These are phyloP conservation scores for Willisornis vidua DNA, from an alignment of 2,113 vertebrate species.

Conservation along the genomic window DNA sequence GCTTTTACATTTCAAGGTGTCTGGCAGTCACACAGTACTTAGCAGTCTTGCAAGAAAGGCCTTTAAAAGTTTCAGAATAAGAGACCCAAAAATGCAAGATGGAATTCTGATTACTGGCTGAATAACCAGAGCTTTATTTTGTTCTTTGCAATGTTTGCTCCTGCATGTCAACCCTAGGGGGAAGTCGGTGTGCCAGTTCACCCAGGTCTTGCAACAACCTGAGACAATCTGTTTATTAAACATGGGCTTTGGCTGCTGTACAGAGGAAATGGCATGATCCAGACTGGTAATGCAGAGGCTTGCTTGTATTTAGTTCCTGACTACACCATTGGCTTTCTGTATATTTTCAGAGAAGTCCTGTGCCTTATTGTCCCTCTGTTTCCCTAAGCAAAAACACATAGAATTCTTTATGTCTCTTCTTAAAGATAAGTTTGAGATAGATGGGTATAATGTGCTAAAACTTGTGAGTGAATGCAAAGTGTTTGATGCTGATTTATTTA, in stretches of 20 bases:
- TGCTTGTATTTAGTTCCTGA: constrained; percentile 61
- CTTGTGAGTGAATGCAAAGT: background rate
- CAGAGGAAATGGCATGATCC: constrained; percentile 59
- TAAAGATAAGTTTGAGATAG: background rate
- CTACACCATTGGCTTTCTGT: constrained; percentile 23
- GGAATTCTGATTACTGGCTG: constrained; percentile 6
- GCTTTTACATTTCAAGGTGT: constrained; percentile 3
- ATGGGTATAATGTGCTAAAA: background rate
- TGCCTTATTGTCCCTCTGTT: background rate
- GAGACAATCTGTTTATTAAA: constrained; percentile 68
- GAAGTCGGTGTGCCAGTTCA: constrained; percentile 56
- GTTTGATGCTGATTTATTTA: background rate
- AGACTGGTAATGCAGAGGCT: constrained; percentile 55
- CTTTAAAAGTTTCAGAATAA: constrained; percentile 45
- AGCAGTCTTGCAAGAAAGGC: constrained; percentile 26
- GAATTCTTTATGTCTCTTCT: background rate
- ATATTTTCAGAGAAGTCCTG: background rate
- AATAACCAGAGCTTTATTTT: constrained; percentile 38
- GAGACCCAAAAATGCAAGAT: constrained; percentile 23
- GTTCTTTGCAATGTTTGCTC: constrained; percentile 27
- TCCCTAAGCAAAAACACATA: background rate
- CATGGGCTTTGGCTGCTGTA: constrained; percentile 35
- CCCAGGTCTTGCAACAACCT: constrained; percentile 62
- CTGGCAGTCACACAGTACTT: background rate
- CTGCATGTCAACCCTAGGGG: constrained; percentile 62